These are phyloP conservation scores for Leptinotarsa rubiginosa DNA, from an alignment of 2,888 invertebrate genomes.

Conservation along the genomic window DNA sequence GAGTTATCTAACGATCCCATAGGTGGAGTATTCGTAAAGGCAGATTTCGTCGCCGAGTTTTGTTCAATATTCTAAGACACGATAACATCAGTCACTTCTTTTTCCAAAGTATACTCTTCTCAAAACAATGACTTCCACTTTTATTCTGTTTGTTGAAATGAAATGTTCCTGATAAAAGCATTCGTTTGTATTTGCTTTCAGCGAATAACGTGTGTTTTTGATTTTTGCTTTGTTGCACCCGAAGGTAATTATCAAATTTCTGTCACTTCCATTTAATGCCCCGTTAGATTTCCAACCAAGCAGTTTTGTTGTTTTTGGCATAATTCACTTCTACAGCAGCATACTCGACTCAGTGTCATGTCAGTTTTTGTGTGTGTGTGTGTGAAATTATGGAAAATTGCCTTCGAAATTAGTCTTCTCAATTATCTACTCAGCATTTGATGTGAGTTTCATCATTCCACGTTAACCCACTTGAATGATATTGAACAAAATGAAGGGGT, in stretches of 20 bases:
- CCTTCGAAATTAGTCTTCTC: not conserved
- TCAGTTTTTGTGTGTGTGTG: not conserved
- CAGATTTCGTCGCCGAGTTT: too few species aligned
- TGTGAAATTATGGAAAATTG: not conserved
- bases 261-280: constrained; percentile 5
- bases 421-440: not conserved
- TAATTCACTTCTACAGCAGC: not conserved
- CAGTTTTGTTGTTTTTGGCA: not conserved
- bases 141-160: too few species aligned
- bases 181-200: constrained; percentile 1
- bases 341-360: not conserved
- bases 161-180: not conserved
- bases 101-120: too few species aligned
- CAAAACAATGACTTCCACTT: too few species aligned
- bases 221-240: not conserved
- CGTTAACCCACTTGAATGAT: too few species aligned
- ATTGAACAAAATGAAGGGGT: too few species aligned
- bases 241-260: not conserved
- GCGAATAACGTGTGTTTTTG: not conserved
- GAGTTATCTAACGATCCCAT: too few species aligned
- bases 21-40: too few species aligned
- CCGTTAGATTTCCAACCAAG: not conserved
- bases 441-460: not conserved
- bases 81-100: too few species aligned
- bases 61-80: too few species aligned